Base-by-base conservation (phyloP, 2,113 vertebrate species). In the Barnardius zonarius region DNA sequence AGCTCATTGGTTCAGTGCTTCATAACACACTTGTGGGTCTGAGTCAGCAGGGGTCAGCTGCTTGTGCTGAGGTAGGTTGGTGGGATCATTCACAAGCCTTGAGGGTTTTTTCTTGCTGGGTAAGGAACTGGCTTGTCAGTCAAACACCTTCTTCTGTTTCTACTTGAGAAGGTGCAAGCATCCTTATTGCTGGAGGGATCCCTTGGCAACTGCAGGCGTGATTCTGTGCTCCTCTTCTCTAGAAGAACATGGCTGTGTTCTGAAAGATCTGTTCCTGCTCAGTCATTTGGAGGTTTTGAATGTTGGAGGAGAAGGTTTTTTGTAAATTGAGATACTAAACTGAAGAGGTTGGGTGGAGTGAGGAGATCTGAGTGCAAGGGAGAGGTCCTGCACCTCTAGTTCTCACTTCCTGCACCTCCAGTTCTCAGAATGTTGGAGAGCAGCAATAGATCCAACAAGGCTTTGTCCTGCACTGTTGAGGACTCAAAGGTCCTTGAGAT, bases 121-220 rank as follows among this genome's bases (percentile, higher is more conserved):
- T 75, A 4, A 93, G 75, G 73, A 85, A 8, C 28, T 35, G 74
- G 70, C 39, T 86, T 51, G 7, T 49, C 72, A 68, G 33, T 80
- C 63, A 75, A 5, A 22, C 44, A 20, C 64, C 59, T 43, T 23
- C 31, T 76, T 46, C 23, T 86, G 10, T 39, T 44, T 48, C 54
- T 35, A 20, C 51, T 52, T 7, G 5, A 73, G 88, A 72, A 90
- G 59, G 28, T 80, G 62, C 23, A 67, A 74, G 51, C 16, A 1
- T 79, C 72, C 30, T 90, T 6, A 0, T 33, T 78, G 66, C 69
- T 83, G 81, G 35, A 78, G 72, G 57, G 39, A 88, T 83, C 78
- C 75, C 70, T 70, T 91, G 92, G 94, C 75, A 86, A 11, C 83
- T 90, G 84, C 54, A 7, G 49, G 55, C 43, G 25, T 15, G 64